Conservation (phyloP, 2,113 vertebrate genomes). For the Bujurquina vittata region DNA sequence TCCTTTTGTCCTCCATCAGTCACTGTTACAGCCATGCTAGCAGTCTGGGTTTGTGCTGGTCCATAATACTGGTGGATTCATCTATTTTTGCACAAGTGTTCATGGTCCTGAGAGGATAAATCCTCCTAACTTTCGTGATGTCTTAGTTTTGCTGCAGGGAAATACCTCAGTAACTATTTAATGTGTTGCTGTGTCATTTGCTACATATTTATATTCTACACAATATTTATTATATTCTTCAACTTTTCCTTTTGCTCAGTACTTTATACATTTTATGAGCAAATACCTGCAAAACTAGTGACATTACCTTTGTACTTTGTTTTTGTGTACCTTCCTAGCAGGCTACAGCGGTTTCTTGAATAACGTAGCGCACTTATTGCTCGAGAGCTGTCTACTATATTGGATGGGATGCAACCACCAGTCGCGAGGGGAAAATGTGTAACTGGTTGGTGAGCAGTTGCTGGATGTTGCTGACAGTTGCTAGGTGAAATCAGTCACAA, state of each 20-base stretch:
- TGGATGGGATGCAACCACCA: background rate
- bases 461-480: background rate
- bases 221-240: background rate
- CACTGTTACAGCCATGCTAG: background rate
- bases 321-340: no score
- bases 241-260: background rate
- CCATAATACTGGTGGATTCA: background rate
- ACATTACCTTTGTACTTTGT: no score
- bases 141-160: background rate
- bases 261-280: background rate
- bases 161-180: background rate
- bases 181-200: background rate
- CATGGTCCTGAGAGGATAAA: background rate
- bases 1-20: background rate
- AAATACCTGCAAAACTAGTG: no score
- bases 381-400: background rate
- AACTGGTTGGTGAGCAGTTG: background rate
- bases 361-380: background rate
- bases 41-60: background rate
- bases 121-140: background rate
- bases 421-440: no score
- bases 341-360: no score
- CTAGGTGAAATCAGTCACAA: background rate
- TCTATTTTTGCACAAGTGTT: background rate
- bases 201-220: background rate